Conservation (phyloP, 2,797 vertebrate species). For the Falco naumanni region DNA sequence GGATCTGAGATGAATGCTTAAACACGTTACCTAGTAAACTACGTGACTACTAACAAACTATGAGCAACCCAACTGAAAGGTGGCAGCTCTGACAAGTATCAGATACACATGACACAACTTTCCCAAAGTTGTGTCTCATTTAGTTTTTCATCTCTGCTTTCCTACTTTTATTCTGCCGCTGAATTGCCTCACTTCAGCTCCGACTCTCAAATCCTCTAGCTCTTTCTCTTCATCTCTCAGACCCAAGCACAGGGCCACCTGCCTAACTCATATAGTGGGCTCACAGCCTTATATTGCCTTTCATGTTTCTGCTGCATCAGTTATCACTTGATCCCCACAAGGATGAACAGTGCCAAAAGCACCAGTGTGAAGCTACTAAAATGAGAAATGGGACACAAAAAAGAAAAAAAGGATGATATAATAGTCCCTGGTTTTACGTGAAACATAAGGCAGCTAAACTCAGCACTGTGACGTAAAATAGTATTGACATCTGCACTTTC, state of each 20-base stretch:
- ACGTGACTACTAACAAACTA: neutral
- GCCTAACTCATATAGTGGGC: neutral
- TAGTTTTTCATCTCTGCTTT: neutral
- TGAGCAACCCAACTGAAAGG: neutral
- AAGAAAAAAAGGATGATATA: neutral
- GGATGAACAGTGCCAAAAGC: neutral
- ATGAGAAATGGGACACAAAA: neutral
- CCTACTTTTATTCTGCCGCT: neutral
- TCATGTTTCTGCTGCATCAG: neutral
- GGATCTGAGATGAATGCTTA: neutral
- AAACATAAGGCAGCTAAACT: constrained; percentile 56
- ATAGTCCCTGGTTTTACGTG: neutral
- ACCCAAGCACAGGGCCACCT: neutral
- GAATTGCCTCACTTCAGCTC: neutral
- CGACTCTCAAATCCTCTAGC: neutral
- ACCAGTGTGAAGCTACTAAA: neutral
- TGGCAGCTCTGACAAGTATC: neutral
- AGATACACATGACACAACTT: neutral
- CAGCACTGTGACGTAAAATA: constrained; percentile 54
- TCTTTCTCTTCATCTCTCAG: neutral
- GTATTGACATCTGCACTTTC: constrained; percentile 57
- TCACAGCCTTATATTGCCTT: neutral
- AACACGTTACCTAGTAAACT: neutral
- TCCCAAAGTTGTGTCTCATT: neutral
- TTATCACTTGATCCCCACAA: neutral